These are phyloP conservation scores for Phainopepla nitens DNA, from an alignment of 2,113 vertebrate genomes.

Conservation along the genomic window DNA sequence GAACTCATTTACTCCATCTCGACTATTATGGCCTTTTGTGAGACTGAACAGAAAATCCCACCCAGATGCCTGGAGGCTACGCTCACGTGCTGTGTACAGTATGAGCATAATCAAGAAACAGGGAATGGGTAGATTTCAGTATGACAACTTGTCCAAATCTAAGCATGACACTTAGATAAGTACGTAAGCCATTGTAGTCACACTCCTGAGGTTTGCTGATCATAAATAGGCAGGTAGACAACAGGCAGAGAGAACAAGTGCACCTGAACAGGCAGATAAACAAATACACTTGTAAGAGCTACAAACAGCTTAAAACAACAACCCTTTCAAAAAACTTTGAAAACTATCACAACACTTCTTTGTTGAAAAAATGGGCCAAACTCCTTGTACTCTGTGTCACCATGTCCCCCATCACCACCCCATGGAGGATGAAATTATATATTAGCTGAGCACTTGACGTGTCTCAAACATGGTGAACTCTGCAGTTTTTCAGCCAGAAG, in stretches of 20 bases:
- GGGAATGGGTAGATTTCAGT: background rate
- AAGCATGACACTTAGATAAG: background rate
- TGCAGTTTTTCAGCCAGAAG: background rate
- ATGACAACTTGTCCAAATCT: background rate
- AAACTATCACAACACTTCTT: background rate
- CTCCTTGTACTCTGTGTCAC: background rate
- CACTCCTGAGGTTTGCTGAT: background rate
- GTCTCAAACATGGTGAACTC: background rate
- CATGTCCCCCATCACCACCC: background rate
- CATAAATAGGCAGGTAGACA: background rate
- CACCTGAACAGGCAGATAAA: background rate
- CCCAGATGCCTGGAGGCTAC: background rate
- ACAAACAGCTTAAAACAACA: background rate
- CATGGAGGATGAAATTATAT: background rate
- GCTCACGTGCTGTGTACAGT: background rate
- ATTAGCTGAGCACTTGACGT: accelerated
- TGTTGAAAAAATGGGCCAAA: background rate
- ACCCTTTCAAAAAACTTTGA: background rate
- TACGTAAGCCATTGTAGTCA: background rate
- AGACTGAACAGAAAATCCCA: background rate
- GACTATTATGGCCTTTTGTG: background rate
- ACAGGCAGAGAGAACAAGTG: background rate
- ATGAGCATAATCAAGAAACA: background rate
- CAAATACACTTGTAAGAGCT: background rate
- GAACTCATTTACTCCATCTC: background rate